These are phyloP conservation scores for Eulemur macaco DNA, from an alignment of 2,113 vertebrate species.

Conservation along the genomic window DNA sequence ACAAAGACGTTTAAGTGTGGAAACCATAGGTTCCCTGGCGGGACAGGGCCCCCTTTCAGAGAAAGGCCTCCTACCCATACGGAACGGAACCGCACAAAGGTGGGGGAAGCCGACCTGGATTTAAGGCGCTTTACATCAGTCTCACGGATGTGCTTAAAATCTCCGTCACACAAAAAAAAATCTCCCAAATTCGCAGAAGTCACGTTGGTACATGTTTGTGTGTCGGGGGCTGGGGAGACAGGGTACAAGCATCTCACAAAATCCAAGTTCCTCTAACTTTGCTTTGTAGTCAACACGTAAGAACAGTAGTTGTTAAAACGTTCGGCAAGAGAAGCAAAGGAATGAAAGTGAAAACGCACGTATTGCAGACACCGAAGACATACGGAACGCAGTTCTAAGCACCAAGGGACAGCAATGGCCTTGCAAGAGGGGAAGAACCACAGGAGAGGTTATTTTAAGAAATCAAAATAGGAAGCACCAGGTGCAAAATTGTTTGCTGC, in stretches of 20 bases:
- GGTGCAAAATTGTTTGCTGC: neutral
- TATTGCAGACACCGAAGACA: neutral
- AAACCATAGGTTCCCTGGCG: slow-evolving; percentile 55
- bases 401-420: neutral
- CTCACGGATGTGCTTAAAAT: neutral
- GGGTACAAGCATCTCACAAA: neutral
- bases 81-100: neutral
- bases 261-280: neutral
- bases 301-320: neutral
- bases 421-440: neutral
- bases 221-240: neutral
- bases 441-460: neutral
- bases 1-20: slow-evolving; percentile 72
- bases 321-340: neutral
- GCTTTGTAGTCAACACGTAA: neutral
- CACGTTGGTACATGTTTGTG: neutral
- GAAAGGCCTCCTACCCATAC: neutral
- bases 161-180: neutral
- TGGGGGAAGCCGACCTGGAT: neutral
- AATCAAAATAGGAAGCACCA: neutral
- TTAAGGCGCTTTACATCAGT: too few relatives aligned
- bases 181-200: neutral
- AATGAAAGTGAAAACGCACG: neutral
- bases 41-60: slow-evolving; percentile 48
- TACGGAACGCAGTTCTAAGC: neutral